Percentiles rank a stretch among this genome's conserved stretches.
These are phyloP conservation scores for Drosophila ogumai DNA, from an alignment of 1,140 invertebrate species.

Conservation along the genomic window DNA sequence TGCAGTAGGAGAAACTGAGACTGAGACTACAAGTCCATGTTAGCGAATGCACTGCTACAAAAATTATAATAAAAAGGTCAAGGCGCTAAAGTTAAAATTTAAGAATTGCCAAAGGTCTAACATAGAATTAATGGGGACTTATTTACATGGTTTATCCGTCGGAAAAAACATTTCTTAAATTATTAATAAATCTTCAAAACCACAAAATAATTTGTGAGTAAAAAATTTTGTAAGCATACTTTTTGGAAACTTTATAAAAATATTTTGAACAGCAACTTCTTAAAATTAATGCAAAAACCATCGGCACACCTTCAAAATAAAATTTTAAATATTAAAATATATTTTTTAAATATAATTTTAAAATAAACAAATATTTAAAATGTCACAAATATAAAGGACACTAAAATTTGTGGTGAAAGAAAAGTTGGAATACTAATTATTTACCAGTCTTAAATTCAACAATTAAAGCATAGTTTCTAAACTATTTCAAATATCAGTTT, in stretches of 20 bases:
- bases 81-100: neutral
- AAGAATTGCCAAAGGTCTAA: neutral
- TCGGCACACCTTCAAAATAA: no score
- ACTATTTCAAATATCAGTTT: neutral
- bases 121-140: no score
- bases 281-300: no score
- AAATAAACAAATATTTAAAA: neutral
- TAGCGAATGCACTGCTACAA: slow-evolving; percentile 24
- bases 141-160: no score
- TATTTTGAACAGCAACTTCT: no score
- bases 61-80: neutral
- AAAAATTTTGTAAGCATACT: no score
- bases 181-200: neutral
- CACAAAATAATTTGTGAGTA: no score
- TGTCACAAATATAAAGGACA: no score
- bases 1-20: slow-evolving; percentile 20
- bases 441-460: no score
- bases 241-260: no score
- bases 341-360: no score
- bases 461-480: neutral
- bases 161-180: neutral
- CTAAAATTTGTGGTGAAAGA: neutral
- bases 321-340: no score
- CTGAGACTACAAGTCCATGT: slow-evolving; percentile 45
- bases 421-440: neutral